Evolutionary conservation across 1,140 invertebrate genomes (phyloP), one percentile per base, ranked within the genome.

Genomic region (Heterodera carotae): DNA sequence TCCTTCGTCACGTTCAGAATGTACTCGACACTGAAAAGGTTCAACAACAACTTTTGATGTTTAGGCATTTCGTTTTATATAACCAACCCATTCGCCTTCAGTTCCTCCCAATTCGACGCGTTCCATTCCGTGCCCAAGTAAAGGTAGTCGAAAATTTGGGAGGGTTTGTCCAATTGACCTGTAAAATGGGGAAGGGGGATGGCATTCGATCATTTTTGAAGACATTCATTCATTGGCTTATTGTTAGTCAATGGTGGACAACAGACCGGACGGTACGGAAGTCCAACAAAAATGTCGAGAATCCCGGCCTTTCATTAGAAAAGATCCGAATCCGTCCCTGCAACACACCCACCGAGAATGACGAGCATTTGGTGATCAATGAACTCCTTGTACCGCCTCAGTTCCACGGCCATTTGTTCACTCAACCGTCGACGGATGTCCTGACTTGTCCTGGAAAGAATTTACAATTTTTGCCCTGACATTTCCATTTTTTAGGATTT

Each of bases 111-210:
- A 89, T 99, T 98, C 68, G 95, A 97, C 1, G 97, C 96, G 89
- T 99, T 99, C 73, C 96, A 98, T 89, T 98, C 96, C 31, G 95
- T 97, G n/a, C 97, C 97, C 10, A 99, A 90, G 89, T 96, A 98
- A 2, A 99, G 93, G 88, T 96, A 95, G 82, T 96, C 94, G 85
- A 98, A 95, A 84, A 99, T 97, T 87, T 95, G 92, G 0, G 95
- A 95, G 8, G 97, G 94, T 34, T 94, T 93, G 89, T 98, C 97
- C 94, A 99, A 95, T 89, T 98, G 96, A 18, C 78, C 78, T 68
- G 22, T 15, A n/a, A 68, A 33, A 8, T 4, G n/a, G n/a, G n/a
- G n/a, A n/a, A n/a, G n/a, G n/a, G n/a, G n/a, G n/a, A n/a, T n/a
- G n/a, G n/a, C n/a, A n/a, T n/a, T n/a, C n/a, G n/a, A n/a, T n/a